These are phyloP conservation scores for Hemaris fuciformis DNA, from an alignment of 2,888 invertebrate species.

Conservation along the genomic window DNA sequence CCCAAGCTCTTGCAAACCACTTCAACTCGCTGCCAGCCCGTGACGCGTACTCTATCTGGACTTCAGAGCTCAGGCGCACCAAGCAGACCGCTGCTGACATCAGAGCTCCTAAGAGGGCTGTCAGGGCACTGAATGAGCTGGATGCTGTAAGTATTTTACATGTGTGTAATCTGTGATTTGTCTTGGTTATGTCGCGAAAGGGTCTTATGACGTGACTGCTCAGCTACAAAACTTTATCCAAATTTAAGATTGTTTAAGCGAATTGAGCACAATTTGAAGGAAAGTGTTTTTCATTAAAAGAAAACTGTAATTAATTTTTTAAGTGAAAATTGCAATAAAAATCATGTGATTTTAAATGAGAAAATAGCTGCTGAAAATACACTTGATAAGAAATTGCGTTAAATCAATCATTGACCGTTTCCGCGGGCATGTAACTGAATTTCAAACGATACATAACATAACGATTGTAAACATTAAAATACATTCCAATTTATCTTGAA, in stretches of 20 bases:
- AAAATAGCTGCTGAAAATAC: too few species aligned
- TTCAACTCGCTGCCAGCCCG: constrained; percentile 82
- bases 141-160: constrained; percentile 87
- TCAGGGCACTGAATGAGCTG: constrained; percentile 94
- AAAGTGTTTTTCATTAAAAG: too few species aligned
- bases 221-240: too few species aligned
- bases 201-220: too few species aligned
- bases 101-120: constrained; percentile 90
- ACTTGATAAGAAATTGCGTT: too few species aligned
- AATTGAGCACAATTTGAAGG: too few species aligned
- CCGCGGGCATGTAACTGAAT: not conserved
- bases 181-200: too few species aligned
- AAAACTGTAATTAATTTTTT: too few species aligned
- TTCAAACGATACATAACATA: not conserved
- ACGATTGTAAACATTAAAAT: not conserved
- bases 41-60: constrained; percentile 92
- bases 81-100: constrained; percentile 92
- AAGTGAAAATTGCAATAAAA: constrained; percentile 2
- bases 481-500: not conserved
- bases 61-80: constrained; percentile 93
- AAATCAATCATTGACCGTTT: too few species aligned
- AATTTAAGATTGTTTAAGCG: too few species aligned
- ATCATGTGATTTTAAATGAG: too few species aligned
- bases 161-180: too few species aligned
- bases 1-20: constrained; percentile 86